A percentile compares a stretch with the other conserved stretches of the same genome.
These are phyloP conservation scores for Hassar affinis DNA, from an alignment of 2,113 vertebrate species.

Conservation along the genomic window DNA sequence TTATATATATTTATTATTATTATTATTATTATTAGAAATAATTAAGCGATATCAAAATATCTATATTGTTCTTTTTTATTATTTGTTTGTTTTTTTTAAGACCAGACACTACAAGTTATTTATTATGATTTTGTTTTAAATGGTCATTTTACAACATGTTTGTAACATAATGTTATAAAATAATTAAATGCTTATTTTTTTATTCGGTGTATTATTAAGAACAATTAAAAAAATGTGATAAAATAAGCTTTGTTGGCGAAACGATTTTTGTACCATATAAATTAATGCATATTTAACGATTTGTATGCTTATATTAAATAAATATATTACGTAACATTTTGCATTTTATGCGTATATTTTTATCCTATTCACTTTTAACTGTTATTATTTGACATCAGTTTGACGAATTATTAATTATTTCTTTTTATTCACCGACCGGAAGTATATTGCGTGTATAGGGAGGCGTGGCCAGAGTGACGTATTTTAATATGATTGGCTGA, in stretches of 20 bases:
- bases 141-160: neutral
- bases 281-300: neutral
- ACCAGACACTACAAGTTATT: neutral
- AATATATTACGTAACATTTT: too few relatives aligned
- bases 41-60: neutral
- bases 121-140: neutral
- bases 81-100: neutral
- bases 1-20: too few relatives aligned
- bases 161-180: neutral
- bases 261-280: neutral
- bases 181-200: neutral
- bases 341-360: too few relatives aligned
- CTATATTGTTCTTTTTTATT: neutral
- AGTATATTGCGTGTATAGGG: neutral
- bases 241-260: neutral
- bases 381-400: neutral
- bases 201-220: neutral
- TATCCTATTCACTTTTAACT: too few relatives aligned
- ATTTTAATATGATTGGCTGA: neutral
- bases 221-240: neutral
- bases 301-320: neutral
- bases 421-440: neutral
- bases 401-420: neutral
- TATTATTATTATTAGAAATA: too few relatives aligned
- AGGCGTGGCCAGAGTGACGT: neutral